Conservation (phyloP, 2,797 vertebrate species). For the Malacoctenus gilli region DNA sequence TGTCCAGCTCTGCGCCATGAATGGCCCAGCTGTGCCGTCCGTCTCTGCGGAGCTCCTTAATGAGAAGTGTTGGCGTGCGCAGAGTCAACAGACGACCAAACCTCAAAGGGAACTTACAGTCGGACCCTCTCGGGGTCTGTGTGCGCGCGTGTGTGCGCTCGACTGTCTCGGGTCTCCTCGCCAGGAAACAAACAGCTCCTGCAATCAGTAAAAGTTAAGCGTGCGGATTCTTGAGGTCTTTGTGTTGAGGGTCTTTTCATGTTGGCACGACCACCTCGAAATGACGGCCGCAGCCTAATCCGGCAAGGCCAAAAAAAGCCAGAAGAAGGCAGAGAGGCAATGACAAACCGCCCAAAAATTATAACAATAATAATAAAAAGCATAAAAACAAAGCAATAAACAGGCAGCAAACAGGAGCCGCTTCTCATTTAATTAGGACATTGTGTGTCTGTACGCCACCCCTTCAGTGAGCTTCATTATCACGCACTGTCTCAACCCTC, state of each 20-base stretch:
- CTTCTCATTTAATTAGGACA: conserved; percentile 2
- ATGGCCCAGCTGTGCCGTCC: conserved; percentile 46
- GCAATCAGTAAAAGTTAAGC: conserved; percentile 32
- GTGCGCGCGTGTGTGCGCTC: conserved; percentile 26
- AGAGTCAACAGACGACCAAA: conserved; percentile 63
- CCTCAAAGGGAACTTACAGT: conserved; percentile 57
- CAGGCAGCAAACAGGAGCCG: conserved; percentile 32
- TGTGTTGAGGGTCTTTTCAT: conserved; percentile 44
- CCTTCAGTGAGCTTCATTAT: conserved; percentile 24
- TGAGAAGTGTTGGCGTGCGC: conserved; percentile 47
- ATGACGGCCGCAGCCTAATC: conserved; percentile 15
- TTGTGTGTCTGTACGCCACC: conserved; percentile 29
- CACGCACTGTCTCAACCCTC: neutral
- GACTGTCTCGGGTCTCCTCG: conserved; percentile 22
- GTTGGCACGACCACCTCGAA: conserved; percentile 24
- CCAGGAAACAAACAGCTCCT: conserved; percentile 42
- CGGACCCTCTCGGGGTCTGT: conserved; percentile 45
- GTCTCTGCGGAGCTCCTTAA: conserved; percentile 40
- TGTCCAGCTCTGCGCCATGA: conserved; percentile 37
- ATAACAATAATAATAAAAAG: conserved; percentile 34
- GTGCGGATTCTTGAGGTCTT: conserved; percentile 52
- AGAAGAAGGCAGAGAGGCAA: conserved; percentile 5
- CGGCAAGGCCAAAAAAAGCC: conserved; percentile 23
- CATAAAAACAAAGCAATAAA: conserved; percentile 55
- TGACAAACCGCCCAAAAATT: conserved; percentile 15